Evolutionary conservation across 2,888 invertebrate species (phyloP), one percentile per base, ranked within the genome.

Genomic region (Perizoma affinitatum): DNA sequence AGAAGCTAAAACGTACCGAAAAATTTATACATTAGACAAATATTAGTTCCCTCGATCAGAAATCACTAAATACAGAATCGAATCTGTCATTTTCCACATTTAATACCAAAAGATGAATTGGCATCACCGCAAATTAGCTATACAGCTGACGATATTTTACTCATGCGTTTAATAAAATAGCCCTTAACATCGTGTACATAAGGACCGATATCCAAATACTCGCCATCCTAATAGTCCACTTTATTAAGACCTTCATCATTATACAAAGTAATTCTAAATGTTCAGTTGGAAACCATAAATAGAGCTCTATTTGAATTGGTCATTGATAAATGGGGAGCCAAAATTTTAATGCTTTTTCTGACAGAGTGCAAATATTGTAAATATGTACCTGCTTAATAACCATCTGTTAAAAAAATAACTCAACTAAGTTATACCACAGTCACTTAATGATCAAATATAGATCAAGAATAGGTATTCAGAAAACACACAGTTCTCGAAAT

Each of bases 31-130:
- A 5, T 1, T 66, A 57, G 36, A 53, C 35, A 65, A 71, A 75
- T 73, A 70, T 75, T 74, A 70, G 54, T 71, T 61, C 56, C 62
- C 69, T 61, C 38, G 38, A 71, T 72, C 43, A 66, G 61, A 67
- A 62, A 65, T 22, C 56, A 45, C 63, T 66, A 65, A 68, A 68
- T 66, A 70, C 69, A 82, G 70, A 86, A 84, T 79, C 75, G 74
- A 82, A 78, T 73, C 77, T 76, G 79, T 80, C 82, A 83, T 79
- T 82, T 72, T 72, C 63, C 72, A 67, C 76, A 66, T 74, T 76
- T 85, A 85, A 86, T 83, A 61, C 87, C 82, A 58, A 70, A 74
- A 86, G 87, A 88, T 88, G 86, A 86, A 87, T 87, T 75, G 85
- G 75, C 79, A 70, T 72, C 74, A 78, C 87, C 88, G 74, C 88